Base-by-base conservation (phyloP, 2,113 vertebrate species). In the Sorex araneus region DNA sequence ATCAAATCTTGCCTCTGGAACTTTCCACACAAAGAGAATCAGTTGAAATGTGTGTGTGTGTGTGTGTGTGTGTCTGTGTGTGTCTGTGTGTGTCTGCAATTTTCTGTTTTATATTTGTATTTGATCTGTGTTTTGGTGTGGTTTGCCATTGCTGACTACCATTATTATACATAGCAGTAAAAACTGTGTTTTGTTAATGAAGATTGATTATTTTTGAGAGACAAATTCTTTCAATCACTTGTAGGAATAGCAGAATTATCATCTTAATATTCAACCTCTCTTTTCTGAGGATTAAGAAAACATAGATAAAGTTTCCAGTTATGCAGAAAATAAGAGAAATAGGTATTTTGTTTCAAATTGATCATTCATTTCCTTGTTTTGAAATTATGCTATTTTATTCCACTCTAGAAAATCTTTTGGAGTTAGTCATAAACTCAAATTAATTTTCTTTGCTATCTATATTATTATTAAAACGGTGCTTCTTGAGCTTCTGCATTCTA, bases 1-100 rank as follows among this genome's bases (percentile, higher is more conserved):
- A 94, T 88, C 60, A 92, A 70, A 92, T 1, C 89, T 90, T 71
- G 60, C n/a, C 66, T 89, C 16, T 77, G 43, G n/a, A 95, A 66
- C 5, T 90, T 87, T 88, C 76, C 27, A 54, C 9, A 75, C 19
- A 40, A 90, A 63, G n/a, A 28, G 0, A 75, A 73, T 71, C 10
- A 70, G 66, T 82, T 8, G 0, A 84, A 81, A 57, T 78, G 2
- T 57, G 10, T 57, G 27, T 34, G 11, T 81, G 36, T 92, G 40
- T 40, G 40, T 40, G 40, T 40, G 40, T 3, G 40, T 3, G 40
- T 3, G 40, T n/a, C n/a, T 54, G 4, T 4, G 54, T 78, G 13
- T 69, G 30, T 30, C 1, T 54, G 4, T 4, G 54, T 78, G 13
- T 69, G 30, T 30, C 1, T 54, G 13, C 15, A 54, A 54, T 16